Evolutionary conservation across 2,113 vertebrate genomes (phyloP), one percentile per base, ranked within the genome.

Genomic region (Suncus etruscus): DNA sequence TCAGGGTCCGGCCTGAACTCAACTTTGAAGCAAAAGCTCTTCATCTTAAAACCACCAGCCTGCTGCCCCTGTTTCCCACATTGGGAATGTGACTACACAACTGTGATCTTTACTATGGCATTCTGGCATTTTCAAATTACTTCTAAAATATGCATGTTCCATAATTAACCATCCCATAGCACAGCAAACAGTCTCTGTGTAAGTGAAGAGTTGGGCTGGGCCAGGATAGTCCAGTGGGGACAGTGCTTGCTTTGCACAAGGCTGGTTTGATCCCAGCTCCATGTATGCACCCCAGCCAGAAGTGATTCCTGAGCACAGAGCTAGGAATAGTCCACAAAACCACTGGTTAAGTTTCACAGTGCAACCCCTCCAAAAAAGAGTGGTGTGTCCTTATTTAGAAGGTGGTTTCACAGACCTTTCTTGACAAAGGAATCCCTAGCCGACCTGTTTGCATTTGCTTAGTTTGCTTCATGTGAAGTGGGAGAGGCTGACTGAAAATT

Each of bases 111-210:
- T 70, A 16, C 51, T 61, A 66, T 70, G 51, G 47, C 74, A 78
- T 81, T 18, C 79, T 79, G n/a, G 32, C 32, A 45, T 74, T 90
- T 73, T 88, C 20, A 14, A 74, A 3, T 82, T 78, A 68, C 82
- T 68, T 75, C 76, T 58, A 45, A 94, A 95, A 89, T 73, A 16
- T 72, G 31, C 48, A 3, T 45, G 12, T 90, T 86, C 25, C 45
- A 24, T 65, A 61, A 90, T 83, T 74, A 29, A 47, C 45, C 88
- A 74, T 58, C 31, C 65, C 68, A 78, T 31, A 32, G 32, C 68
- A 90, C 86, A 90, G 32, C 68, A 27, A 27, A 74, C 84, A 31
- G 3, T 54, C 77, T 89, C 78, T 89, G 86, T 90, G 80, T 72
- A 50, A 79, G 20, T 63, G 78, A 83, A 85, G 58, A 22, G 12